Evolutionary conservation across 2,797 vertebrate genomes (phyloP), one percentile per base, ranked within the genome.

Genomic region (Nasua narica): DNA sequence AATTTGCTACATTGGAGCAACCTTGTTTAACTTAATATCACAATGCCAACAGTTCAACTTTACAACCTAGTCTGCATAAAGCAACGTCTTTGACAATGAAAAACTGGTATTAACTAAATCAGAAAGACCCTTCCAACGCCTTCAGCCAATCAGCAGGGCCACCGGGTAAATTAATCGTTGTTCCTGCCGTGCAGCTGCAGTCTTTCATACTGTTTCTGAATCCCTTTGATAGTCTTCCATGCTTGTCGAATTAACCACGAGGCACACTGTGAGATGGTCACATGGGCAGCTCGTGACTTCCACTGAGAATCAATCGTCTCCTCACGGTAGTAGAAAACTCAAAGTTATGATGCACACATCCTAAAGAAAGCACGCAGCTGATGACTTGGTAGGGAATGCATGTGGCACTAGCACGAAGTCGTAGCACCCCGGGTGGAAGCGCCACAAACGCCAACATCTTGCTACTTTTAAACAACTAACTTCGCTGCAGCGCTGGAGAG

Each of bases 281-380:
- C 94, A 72, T 88, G 97, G 85, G 48, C 43, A 40, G 72, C 94
- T 88, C 83, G 90, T 96, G 97, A 97, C 92, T 91, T 58, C 62
- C 56, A 76, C 12, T 18, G 90, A 50, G 88, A 60, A 35, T 54
- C 88, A 67, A n/a, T 21, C 11, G 43, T 76, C 67, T 76, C 72
- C 76, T 19, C 46, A 5, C 1, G 15, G 21, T 3, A 14, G 23
- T 5, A 52, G 56, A n/a, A 87, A 76, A 86, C 27, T 11, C 15
- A 60, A 72, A 85, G 62, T 78, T 79, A 16, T 15, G 32, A 70
- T 12, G 62, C n/a, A n/a, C 79, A 23, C 60, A 35, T 13, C 27
- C 16, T 29, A 79, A 1, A 70, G 60, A 54, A 50, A 50, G 79
- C 54, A 48, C 15, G 25, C 56, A 5, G 85, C 54, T 58, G 87